Evolutionary conservation across 1,140 invertebrate species (phyloP).

Genomic region (Tetraneura akinire): DNA sequence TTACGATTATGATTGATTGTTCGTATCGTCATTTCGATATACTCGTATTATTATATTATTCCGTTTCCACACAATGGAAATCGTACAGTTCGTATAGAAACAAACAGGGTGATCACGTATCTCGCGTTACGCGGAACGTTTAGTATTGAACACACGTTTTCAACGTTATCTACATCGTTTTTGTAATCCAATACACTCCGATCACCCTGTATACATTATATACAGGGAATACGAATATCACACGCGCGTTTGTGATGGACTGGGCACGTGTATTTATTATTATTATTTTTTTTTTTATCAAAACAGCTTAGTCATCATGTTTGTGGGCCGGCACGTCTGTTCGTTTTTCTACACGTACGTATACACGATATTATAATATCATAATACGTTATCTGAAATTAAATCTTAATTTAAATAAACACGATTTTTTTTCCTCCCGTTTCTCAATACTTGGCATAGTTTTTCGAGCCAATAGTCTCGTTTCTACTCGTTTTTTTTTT

Average conservation of each 20-base stretch:
- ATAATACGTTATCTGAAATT: conserved; percentile 42
- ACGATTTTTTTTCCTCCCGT: neutral
- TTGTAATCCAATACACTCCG: too few relatives aligned
- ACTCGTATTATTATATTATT: too few relatives aligned
- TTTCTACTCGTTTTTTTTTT: neutral
- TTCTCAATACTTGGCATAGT: neutral
- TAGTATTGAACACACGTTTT: too few relatives aligned
- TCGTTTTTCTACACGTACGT: neutral
- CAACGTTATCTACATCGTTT: too few relatives aligned
- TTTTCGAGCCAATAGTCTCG: neutral
- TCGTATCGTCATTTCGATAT: too few relatives aligned
- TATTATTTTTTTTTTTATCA: conserved; percentile 1
- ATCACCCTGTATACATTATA: too few relatives aligned
- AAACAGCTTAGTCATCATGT: conserved; percentile 44
- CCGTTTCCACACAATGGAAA: conserved; percentile 33
- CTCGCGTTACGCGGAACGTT: too few relatives aligned
- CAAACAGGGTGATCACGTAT: too few relatives aligned
- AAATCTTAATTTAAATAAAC: conserved; percentile 50
- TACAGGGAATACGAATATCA: neutral
- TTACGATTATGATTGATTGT: too few relatives aligned
- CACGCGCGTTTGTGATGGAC: neutral
- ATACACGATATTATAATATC: too few relatives aligned
- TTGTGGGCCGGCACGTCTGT: conserved; percentile 39
- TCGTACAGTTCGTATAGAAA: too few relatives aligned
- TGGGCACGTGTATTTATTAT: too few relatives aligned